Percentiles rank a stretch among this genome's conserved stretches.
Evolutionary conservation across 2,888 invertebrate species (phyloP).

Genomic region (Standfussiana lucernea): DNA sequence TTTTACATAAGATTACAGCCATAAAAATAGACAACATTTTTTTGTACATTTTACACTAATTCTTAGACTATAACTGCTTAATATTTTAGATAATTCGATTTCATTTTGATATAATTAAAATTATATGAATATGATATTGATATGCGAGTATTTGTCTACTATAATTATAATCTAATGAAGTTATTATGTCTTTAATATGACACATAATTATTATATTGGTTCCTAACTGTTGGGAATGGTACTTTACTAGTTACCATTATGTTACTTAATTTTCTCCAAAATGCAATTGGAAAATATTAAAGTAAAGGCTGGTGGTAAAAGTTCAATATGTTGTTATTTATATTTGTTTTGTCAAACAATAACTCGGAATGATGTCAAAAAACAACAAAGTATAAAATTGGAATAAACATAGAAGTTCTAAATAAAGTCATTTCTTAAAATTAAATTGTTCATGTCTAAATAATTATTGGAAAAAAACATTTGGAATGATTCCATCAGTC

Average conservation of each 20-base stretch:
- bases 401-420: slow-evolving; percentile 26
- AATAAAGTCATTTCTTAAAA: slow-evolving; percentile 43
- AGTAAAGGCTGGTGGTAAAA: slow-evolving; percentile 23
- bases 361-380: slow-evolving; percentile 45
- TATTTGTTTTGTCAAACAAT: slow-evolving; percentile 29
- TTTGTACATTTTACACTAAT: slow-evolving; percentile 68
- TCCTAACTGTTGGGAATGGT: slow-evolving; percentile 42
- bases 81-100: slow-evolving; percentile 71
- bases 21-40: slow-evolving; percentile 76
- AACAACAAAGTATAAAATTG: slow-evolving; percentile 32
- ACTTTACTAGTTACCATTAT: slow-evolving; percentile 50
- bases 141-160: slow-evolving; percentile 78
- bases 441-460: slow-evolving; percentile 49
- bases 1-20: slow-evolving; percentile 65
- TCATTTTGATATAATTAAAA: slow-evolving; percentile 57
- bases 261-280: slow-evolving; percentile 8
- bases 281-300: background rate
- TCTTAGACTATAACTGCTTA: slow-evolving; percentile 60
- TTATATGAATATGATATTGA: slow-evolving; percentile 70
- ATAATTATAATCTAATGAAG: slow-evolving; percentile 56
- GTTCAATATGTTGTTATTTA: slow-evolving; percentile 2
- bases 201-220: slow-evolving; percentile 26
- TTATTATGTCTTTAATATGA: slow-evolving; percentile 46
- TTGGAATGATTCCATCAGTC: slow-evolving; percentile 78
- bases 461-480: slow-evolving; percentile 45